Evolutionary conservation across 2,113 vertebrate species (phyloP), one percentile per base, ranked within the genome.

Genomic region (Gila orcuttii): DNA sequence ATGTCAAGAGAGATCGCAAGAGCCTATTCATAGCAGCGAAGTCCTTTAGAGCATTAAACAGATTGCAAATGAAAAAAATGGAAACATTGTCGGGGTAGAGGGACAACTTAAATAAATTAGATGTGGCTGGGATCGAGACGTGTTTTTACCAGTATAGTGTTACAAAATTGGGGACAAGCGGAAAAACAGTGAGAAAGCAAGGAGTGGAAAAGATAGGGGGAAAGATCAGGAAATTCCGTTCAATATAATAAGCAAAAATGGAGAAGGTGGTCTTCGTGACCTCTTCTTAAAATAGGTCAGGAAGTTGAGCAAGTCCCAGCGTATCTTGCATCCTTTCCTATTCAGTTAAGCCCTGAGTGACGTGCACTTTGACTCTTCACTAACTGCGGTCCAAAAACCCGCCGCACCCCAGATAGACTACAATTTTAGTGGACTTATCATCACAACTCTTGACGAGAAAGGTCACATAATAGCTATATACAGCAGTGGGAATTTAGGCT

Each of bases 261-360:
- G n/a, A 8, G 75, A 57, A 33, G 75, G 84, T 52, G 88, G 86
- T 86, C 66, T 28, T 77, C 6, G 33, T 86, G 80, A 74, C 68
- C 85, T 62, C 45, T 33, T 87, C 82, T 52, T 50, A n/a, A 74
- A 85, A 87, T 84, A 60, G 71, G 25, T 71, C 86, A 88, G 89
- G 88, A 91, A 81, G 45, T 7, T 33, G 64, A 50, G 74, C 87
- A 74, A 85, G 84, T 75, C 74, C 87, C 42, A 85, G 80, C 82
- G 80, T 81, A 89, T 92, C 89, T 87, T 89, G 60, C 82, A 86
- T 92, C 90, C 89, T 92, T 88, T 93, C 93, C 91, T 77, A 84
- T 82, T 82, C 25, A 86, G 28, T 84, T 78, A 83, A 79, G 69
- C 88, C 76, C 55, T 81, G 60, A 83, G 64, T 42, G 89, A 85